Base-by-base conservation (phyloP, 2,113 vertebrate species). In the Calcarius ornatus region DNA sequence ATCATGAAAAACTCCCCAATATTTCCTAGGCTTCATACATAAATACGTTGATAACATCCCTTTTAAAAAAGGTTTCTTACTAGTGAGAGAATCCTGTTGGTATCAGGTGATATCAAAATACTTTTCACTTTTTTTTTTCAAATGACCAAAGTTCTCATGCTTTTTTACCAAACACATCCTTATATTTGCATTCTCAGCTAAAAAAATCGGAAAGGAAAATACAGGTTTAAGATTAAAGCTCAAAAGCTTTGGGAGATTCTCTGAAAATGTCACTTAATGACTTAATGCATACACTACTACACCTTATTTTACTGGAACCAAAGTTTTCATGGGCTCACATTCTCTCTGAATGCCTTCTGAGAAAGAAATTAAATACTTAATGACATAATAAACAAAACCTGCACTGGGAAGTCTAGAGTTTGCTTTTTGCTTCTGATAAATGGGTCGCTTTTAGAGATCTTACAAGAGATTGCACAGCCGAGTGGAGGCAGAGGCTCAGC, bases 391-490 rank as follows among this genome's bases (percentile, higher is more conserved):
- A 95, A 91, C 59, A 88, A 82, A 82, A 56, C 59, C 35, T 75
- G 31, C 70, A 57, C 18, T 10, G 28, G 75, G 57, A 66, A 82
- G 57, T 30, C 68, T 51, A n/a, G 61, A 79, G 53, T 70, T 95
- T 86, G 73, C 61, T 77, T 88, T 59, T 54, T 54, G 19, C 12
- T 56, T 86, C 77, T 96, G 78, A 87, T 69, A 94, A 96, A 93
- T 80, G 81, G 59, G 70, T 31, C 0, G 2, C 66, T 86, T 93
- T 83, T 42, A 54, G 57, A 61, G 82, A 85, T 76, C 70, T 92
- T 47, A 48, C 70, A 81, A 48, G 60, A 65, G 89, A 20, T 53
- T 56, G 85, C 68, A 51, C 70, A 86, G 64, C 57, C 15, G 4
- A 61, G 76, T 3, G 4, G 78, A 90, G 94, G 79, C 2, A 12